These are phyloP conservation scores for Agrotis puta DNA, from an alignment of 2,888 invertebrate genomes.

Conservation along the genomic window DNA sequence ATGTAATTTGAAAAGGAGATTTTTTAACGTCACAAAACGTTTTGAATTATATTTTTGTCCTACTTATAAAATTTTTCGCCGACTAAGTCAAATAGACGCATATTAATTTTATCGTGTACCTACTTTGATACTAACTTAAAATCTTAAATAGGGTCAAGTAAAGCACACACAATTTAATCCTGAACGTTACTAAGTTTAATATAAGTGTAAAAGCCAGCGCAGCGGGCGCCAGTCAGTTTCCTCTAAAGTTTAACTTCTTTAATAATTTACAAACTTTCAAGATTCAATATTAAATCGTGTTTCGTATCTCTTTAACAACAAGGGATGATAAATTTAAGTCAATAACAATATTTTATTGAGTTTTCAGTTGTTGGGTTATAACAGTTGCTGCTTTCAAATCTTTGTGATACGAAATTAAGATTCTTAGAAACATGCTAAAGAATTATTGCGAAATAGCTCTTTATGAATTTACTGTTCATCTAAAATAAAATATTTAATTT, in stretches of 20 bases:
- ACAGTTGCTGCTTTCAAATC: slow-evolving; percentile 49
- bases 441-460: slow-evolving; percentile 16
- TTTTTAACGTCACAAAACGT: too few species aligned
- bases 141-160: slow-evolving; percentile 10
- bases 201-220: slow-evolving; percentile 43
- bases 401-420: slow-evolving; percentile 52
- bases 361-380: slow-evolving; percentile 49
- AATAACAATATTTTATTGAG: slow-evolving; percentile 59
- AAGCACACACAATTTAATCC: slow-evolving; percentile 21
- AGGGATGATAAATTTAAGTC: slow-evolving; percentile 60
- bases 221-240: slow-evolving; percentile 38
- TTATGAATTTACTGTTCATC: slow-evolving; percentile 22
- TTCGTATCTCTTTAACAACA: slow-evolving; percentile 56
- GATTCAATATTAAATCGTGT: slow-evolving; percentile 60
- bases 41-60: too few species aligned
- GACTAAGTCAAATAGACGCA: background rate
- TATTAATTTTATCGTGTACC: background rate
- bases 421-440: slow-evolving; percentile 33
- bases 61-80: too few species aligned
- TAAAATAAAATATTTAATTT: slow-evolving; percentile 46
- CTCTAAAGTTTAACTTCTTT: slow-evolving; percentile 52
- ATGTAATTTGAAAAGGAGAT: too few species aligned
- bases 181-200: slow-evolving; percentile 31
- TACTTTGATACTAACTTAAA: background rate
- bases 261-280: slow-evolving; percentile 58